Percentiles rank a stretch among this genome's conserved stretches.
phyloP scores from a whole-genome alignment of 2,797 vertebrate species.

The Argyrosomus regius region DNA sequence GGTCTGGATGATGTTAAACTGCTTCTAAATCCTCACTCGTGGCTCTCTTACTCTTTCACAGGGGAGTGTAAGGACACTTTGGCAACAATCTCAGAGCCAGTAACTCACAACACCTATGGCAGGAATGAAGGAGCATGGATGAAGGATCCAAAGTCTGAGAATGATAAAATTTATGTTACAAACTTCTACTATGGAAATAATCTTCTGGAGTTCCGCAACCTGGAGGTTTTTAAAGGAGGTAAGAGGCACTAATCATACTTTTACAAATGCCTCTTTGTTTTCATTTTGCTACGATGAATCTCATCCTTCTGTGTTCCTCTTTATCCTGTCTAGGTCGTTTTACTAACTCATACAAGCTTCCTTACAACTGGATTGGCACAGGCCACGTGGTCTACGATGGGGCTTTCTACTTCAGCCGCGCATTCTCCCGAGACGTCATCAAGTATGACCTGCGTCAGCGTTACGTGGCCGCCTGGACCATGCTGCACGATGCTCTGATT shows the following conservation, averaged over 20 bases:
- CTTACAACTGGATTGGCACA: constrained; percentile 97
- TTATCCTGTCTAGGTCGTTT: constrained; percentile 87
- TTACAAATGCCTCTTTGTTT: background rate
- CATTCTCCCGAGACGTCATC: constrained; percentile 98
- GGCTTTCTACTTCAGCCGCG: constrained; percentile 97
- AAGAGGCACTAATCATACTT: background rate
- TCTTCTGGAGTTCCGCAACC: constrained; percentile 94
- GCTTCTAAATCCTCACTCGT: constrained; percentile 39
- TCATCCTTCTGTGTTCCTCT: background rate
- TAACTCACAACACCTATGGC: constrained; percentile 94
- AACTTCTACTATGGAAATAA: constrained; percentile 97
- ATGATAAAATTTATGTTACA: constrained; percentile 94
- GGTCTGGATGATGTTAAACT: constrained; percentile 49
- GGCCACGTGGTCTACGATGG: constrained; percentile 94
- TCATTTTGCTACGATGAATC: background rate
- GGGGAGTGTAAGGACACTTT: constrained; percentile 96
- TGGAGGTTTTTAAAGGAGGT: constrained; percentile 97
- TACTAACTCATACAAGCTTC: constrained; percentile 98
- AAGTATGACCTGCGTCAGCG: constrained; percentile 93
- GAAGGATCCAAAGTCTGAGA: constrained; percentile 94
- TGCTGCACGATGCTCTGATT: constrained; percentile 93
- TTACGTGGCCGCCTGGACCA: constrained; percentile 93
- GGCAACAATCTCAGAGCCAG: constrained; percentile 93
- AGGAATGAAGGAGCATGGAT: constrained; percentile 97
- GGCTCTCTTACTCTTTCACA: constrained; percentile 66